Evolutionary conservation across 2,797 vertebrate species (phyloP), one percentile per base, ranked within the genome.

Genomic region (Ptychadena robeensis): DNA sequence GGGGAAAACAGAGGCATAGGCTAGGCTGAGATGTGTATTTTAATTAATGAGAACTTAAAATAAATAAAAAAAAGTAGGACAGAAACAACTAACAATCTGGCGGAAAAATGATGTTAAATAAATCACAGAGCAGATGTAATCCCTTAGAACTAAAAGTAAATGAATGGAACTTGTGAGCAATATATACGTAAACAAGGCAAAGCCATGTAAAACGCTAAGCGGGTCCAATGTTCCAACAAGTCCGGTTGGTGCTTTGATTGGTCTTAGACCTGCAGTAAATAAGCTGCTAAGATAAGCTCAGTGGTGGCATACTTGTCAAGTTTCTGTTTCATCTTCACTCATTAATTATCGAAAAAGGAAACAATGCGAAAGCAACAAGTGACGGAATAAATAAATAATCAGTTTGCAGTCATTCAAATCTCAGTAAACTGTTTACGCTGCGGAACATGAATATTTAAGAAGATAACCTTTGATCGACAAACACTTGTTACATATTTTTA

Each of bases 361-460:
- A 65, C 37, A 61, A 12, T 10, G 25, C n/a, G 11, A 61, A 28
- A 61, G 25, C 27, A 53, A 53, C 44, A 53, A 22, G 44, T 53
- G 44, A 53, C 18, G 44, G 44, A 53, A 53, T 53, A 91, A 87
- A 71, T 22, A 22, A 53, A 53, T 53, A 92, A 92, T 90, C 86
- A 89, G 89, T 88, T 86, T 87, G 86, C 87, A 89, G 88, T 87
- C 87, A 85, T 88, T 92, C 90, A 88, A 69, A 88, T 87, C 88
- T 88, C 89, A 90, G 88, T 89, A 91, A 92, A 88, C 89, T 88
- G 92, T 92, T 93, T 91, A 91, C 90, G 90, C 88, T 90, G 90
- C 86, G 83, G 88, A 89, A 87, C 88, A 91, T 92, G 90, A 93
- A 92, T 93, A 93, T 93, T 92, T 93, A 93, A 89, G 88, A 87